Conservation (phyloP, 1,140 invertebrate genomes). For the Leptoteleia sp. region DNA sequence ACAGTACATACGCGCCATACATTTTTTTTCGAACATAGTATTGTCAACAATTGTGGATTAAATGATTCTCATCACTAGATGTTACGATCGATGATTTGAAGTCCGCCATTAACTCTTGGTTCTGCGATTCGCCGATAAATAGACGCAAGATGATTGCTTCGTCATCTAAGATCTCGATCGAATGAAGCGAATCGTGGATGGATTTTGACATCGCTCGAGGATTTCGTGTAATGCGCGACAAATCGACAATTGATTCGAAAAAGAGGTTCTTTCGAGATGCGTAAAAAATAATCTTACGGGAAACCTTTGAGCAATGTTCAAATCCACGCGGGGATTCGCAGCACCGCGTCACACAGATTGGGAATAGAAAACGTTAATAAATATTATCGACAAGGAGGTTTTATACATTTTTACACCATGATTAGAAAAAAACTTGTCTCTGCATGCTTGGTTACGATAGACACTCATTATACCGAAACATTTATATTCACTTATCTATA, state of each 20-base stretch:
- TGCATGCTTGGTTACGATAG: slow-evolving; percentile 63
- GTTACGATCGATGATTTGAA: slow-evolving; percentile 51
- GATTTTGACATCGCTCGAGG: slow-evolving; percentile 4
- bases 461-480: slow-evolving; percentile 66
- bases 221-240: no score
- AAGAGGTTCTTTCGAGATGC: neutral
- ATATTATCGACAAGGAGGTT: slow-evolving; percentile 40
- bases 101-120: slow-evolving; percentile 48
- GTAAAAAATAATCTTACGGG: slow-evolving; percentile 39
- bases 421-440: slow-evolving; percentile 51
- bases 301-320: slow-evolving; percentile 3
- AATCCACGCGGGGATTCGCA: neutral
- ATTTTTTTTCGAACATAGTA: slow-evolving; percentile 66
- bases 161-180: slow-evolving; percentile 6
- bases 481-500: slow-evolving; percentile 59
- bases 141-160: slow-evolving; percentile 44
- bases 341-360: slow-evolving; percentile 28
- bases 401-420: slow-evolving; percentile 54
- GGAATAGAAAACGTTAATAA: slow-evolving; percentile 59
- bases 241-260: slow-evolving; percentile 22
- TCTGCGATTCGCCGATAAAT: slow-evolving; percentile 54
- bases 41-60: slow-evolving; percentile 70
- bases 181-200: slow-evolving; percentile 3
- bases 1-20: slow-evolving; percentile 65
- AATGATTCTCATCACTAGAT: slow-evolving; percentile 57